phyloP scores from a whole-genome alignment of 2,888 invertebrate species.

The Caenorhabditis imperialis region DNA sequence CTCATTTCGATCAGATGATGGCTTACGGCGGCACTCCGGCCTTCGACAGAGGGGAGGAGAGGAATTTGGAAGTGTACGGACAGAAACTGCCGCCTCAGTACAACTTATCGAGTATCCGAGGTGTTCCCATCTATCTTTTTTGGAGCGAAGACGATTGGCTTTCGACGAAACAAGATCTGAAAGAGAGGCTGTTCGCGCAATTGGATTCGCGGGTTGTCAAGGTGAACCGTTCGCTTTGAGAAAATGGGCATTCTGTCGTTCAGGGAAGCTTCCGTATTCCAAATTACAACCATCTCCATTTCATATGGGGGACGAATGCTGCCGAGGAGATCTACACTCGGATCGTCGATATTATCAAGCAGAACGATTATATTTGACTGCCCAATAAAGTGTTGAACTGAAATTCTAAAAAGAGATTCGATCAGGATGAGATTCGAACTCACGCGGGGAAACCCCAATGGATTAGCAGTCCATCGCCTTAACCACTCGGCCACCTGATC shows the following conservation, averaged over 20 bases:
- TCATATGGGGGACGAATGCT: conserved; percentile 67
- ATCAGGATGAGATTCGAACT: conserved; percentile 77
- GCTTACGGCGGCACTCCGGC: conserved; percentile 48
- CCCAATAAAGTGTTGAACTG: background rate
- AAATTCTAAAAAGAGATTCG: conserved; percentile 51
- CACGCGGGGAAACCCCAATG: conserved; percentile 78
- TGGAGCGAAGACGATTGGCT: conserved; percentile 69
- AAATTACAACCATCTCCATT: conserved; percentile 69
- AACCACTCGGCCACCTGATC: conserved; percentile 77
- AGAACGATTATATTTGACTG: background rate
- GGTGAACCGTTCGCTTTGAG: conserved; percentile 22
- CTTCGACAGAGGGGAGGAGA: conserved; percentile 59
- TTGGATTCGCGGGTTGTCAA: conserved; percentile 55
- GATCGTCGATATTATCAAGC: conserved; percentile 51
- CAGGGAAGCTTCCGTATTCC: conserved; percentile 45
- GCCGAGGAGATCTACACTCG: conserved; percentile 59
- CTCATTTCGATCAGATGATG: conserved; percentile 79
- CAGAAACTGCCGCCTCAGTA: conserved; percentile 59
- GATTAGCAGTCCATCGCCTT: conserved; percentile 78
- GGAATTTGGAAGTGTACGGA: conserved; percentile 58
- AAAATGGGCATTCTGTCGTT: too few relatives aligned
- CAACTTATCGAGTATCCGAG: conserved; percentile 55
- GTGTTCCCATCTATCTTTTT: conserved; percentile 62
- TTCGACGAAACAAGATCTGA: conserved; percentile 46
- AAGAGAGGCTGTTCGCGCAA: conserved; percentile 35